A percentile compares a stretch with the other conserved stretches of the same genome.
Conservation (phyloP, 1,140 invertebrate genomes). For the Trichonephila clavata region DNA sequence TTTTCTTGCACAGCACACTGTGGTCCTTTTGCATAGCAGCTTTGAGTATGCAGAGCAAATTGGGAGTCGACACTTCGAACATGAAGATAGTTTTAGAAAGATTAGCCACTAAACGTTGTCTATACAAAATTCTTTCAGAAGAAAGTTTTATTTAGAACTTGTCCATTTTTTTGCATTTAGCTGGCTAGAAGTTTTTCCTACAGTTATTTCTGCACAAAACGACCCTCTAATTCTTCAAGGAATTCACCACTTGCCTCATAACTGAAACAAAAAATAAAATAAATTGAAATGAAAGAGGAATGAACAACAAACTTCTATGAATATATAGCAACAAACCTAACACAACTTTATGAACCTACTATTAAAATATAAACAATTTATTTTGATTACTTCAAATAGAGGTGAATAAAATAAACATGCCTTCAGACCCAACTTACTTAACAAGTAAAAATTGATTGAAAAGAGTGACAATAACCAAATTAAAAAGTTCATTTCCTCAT, state of each 20-base stretch:
- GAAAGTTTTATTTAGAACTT: constrained; percentile 48
- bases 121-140: constrained; percentile 63
- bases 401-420: too few relatives aligned
- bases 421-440: too few relatives aligned
- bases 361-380: too few relatives aligned
- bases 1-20: constrained; percentile 4
- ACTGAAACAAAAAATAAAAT: constrained; percentile 26
- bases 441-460: too few relatives aligned
- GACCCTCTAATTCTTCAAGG: constrained; percentile 61
- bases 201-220: constrained; percentile 73
- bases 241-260: constrained; percentile 72
- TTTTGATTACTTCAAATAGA: too few relatives aligned
- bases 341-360: too few relatives aligned
- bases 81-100: constrained; percentile 54
- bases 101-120: constrained; percentile 68
- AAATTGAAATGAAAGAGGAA: neutral
- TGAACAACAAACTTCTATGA: too few relatives aligned
- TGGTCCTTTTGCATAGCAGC: constrained; percentile 64
- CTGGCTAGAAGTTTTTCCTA: constrained; percentile 60
- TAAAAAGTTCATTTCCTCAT: too few relatives aligned
- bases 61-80: constrained; percentile 55
- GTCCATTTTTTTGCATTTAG: constrained; percentile 59
- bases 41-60: constrained; percentile 57
- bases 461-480: too few relatives aligned
- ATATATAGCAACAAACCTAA: too few relatives aligned